Base-by-base conservation (phyloP, 2,113 vertebrate species). In the Poeciliopsis retropinna region DNA sequence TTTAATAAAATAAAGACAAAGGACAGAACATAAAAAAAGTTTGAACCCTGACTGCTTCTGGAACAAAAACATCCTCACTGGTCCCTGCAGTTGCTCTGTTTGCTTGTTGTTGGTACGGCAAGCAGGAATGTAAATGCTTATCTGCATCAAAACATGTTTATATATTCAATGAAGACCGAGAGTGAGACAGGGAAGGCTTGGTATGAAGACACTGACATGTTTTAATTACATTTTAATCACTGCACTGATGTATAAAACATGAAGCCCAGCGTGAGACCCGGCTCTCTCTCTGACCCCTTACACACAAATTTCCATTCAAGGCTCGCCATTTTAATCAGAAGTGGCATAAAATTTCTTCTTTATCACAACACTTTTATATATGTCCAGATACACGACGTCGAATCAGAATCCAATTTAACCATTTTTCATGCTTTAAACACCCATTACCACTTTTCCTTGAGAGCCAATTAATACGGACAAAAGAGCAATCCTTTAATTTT, bases 401-500 rank as follows among this genome's bases (percentile, higher is more conserved):
- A 88, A 91, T 90, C 77, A 87, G 75, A 92, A 92, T 88, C 85
- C 85, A 93, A 93, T 94, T 92, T 88, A 73, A 81, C 76, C 63
- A 81, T 86, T 92, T 84, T 84, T 77, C 81, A 93, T 88, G 87
- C 73, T 91, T 91, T 89, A 90, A 89, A 84, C 83, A 77, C 70
- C 72, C 84, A 79, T 37, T 66, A 85, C 66, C 80, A 60, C 70
- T 81, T 67, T 27, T n/a, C 75, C 60, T 84, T 80, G 83, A 93
- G 93, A 91, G 82, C 77, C 87, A 89, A 92, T 93, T 90, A 93
- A 92, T 88, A 94, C 70, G 81, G 70, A 87, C 71, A 85, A 81
- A 91, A 78, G 81, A 76, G 83, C 72, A 88, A 88, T 89, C 87
- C 84, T 93, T 90, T 85, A 91, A 92, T 92, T 92, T 92, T 92